Evolutionary conservation across 2,888 invertebrate species (phyloP), one percentile per base, ranked within the genome.

Genomic region (Lacanobia oleracea): DNA sequence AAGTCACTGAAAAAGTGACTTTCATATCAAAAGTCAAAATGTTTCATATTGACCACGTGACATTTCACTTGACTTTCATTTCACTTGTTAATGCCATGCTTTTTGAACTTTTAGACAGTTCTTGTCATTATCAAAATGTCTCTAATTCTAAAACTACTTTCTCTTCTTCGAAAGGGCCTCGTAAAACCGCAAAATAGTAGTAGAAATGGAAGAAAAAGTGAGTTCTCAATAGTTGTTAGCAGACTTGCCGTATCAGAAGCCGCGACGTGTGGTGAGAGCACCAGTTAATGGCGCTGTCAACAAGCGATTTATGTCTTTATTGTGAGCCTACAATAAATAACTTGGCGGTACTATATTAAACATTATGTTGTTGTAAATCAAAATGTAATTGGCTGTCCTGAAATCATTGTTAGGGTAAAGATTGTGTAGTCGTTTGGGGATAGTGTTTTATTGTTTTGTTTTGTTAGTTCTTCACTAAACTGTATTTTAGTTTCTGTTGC

Each of bases 301-400:
- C 83, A 77, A 64, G 57, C 69, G 88, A 93, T 93, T 92, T 93
- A 93, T 91, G 89, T 87, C 85, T 91, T 89, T 89, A 87, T 89
- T 86, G 84, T 86, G 68, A 27, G 70, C 61, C 80, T 75, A 84
- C 87, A 85, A 91, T 90, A 92, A 92, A 91, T 91, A 91, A 88
- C 88, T 84, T 84, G 81, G 84, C 68, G 68, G 86, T 86, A 87
- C 87, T 79, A 75, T 75, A 85, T 73, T 74, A 84, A 86, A 86
- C 75, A 82, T 78, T 82, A 73, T 66, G 87, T 82, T 86, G 89
- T 93, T 87, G 89, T 93, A 93, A 91, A 91, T 93, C 92, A 91
- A 77, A 87, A 87, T 83, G 87, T 92, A 91, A 92, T 92, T 92
- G 92, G 87, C 86, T 87, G 83, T 86, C 83, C 67, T 68, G 67